These are phyloP conservation scores for Meloidogyne chitwoodi DNA, from an alignment of 1,140 invertebrate species.

Conservation along the genomic window DNA sequence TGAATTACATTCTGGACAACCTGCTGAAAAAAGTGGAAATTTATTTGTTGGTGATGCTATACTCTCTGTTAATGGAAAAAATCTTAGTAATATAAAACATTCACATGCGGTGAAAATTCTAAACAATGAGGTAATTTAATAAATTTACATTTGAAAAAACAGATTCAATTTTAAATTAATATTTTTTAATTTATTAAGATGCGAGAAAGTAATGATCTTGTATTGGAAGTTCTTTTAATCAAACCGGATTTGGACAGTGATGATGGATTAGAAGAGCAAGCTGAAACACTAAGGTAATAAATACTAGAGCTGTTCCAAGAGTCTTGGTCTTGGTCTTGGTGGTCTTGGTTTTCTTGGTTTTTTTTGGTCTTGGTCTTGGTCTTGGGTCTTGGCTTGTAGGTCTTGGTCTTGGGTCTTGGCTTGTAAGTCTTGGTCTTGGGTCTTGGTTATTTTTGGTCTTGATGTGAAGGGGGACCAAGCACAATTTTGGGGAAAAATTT, in stretches of 20 bases:
- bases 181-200: slow-evolving; percentile 40
- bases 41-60: slow-evolving; percentile 79
- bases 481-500: no score
- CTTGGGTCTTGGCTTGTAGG: no score
- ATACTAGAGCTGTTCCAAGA: no score
- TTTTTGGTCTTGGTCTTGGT: no score
- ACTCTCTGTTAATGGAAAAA: slow-evolving; percentile 73
- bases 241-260: slow-evolving; percentile 48
- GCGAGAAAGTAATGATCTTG: slow-evolving; percentile 38
- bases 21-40: slow-evolving; percentile 69
- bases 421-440: no score
- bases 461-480: no score
- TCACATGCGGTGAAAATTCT: slow-evolving; percentile 54
- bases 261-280: slow-evolving; percentile 46
- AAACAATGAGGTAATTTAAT: slow-evolving; percentile 43
- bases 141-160: neutral
- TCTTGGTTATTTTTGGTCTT: no score
- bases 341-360: no score
- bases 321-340: no score
- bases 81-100: slow-evolving; percentile 68
- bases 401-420: no score
- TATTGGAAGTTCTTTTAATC: slow-evolving; percentile 50
- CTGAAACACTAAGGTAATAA: slow-evolving; percentile 35
- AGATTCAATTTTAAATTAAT: no score
- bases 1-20: slow-evolving; percentile 74